Conservation (phyloP, 2,113 vertebrate genomes). For the Ia io region DNA sequence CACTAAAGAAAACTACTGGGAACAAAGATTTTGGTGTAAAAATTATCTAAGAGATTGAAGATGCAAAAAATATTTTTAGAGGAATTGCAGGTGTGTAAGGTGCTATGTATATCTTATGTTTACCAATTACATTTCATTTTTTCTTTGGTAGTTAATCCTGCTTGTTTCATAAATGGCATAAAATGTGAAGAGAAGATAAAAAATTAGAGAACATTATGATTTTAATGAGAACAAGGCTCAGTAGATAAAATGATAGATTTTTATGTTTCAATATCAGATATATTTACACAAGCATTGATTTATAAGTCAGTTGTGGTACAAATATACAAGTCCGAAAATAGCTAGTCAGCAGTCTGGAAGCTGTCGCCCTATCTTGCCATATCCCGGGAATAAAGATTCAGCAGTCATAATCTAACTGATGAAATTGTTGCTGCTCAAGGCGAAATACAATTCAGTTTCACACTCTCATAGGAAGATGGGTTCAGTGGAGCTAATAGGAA, state of each 20-base stretch:
- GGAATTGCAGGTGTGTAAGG: background rate
- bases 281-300: constrained; percentile 34
- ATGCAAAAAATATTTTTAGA: background rate
- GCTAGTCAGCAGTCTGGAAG: constrained; percentile 23
- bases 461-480: background rate
- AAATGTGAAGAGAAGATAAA: constrained; percentile 17
- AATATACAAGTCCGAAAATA: constrained; percentile 46
- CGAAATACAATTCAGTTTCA: constrained; percentile 19
- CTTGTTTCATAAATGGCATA: background rate
- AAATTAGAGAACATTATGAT: background rate
- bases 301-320: constrained; percentile 21
- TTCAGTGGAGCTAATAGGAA: background rate
- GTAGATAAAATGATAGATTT: background rate
- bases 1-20: background rate
- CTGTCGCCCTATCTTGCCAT: background rate
- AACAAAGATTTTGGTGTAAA: constrained; percentile 22
- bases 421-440: constrained; percentile 19
- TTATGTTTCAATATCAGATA: constrained; percentile 13
- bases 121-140: background rate
- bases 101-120: background rate
- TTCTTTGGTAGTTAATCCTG: constrained; percentile 8
- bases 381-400: background rate
- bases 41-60: constrained; percentile 32
- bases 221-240: constrained; percentile 16
- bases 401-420: constrained; percentile 37